Evolutionary conservation across 2,888 invertebrate genomes (phyloP).

Genomic region (Oscheius onirici): DNA sequence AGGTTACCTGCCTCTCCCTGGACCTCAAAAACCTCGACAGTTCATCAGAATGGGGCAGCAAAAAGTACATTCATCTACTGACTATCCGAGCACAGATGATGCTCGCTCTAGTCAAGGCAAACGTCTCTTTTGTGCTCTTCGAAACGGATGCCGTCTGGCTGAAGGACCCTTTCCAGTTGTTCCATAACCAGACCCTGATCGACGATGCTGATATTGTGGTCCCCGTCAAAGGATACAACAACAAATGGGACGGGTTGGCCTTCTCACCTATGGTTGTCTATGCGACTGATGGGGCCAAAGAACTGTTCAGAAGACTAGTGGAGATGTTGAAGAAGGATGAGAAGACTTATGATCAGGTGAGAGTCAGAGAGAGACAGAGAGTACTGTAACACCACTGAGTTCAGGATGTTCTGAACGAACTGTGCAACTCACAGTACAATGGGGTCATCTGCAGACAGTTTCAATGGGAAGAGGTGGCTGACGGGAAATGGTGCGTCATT

Average conservation of each 20-base stretch:
- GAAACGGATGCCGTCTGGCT: conserved; percentile 69
- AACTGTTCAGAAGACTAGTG: conserved; percentile 56
- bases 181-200: conserved; percentile 40
- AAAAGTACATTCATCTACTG: conserved; percentile 61
- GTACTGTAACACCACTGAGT: conserved; percentile 9
- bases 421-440: conserved; percentile 57
- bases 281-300: conserved; percentile 52
- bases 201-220: conserved; percentile 66
- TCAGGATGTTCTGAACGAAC: conserved; percentile 65
- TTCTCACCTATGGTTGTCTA: conserved; percentile 67
- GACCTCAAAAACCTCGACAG: conserved; percentile 40
- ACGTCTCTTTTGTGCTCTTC: conserved; percentile 57
- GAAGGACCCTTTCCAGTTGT: conserved; percentile 54
- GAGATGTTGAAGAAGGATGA: conserved; percentile 42
- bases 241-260: conserved; percentile 47
- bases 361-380: not conserved
- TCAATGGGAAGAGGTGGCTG: conserved; percentile 62
- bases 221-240: conserved; percentile 50
- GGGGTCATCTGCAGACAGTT: conserved; percentile 65
- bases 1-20: conserved; percentile 36
- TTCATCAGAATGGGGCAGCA: conserved; percentile 58
- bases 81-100: conserved; percentile 56
- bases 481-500: conserved; percentile 62
- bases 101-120: conserved; percentile 33
- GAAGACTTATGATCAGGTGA: conserved; percentile 57